Percentiles rank a stretch among this genome's conserved stretches.
Evolutionary conservation across 1,140 invertebrate genomes (phyloP).

Genomic region (Dreissena polymorpha): DNA sequence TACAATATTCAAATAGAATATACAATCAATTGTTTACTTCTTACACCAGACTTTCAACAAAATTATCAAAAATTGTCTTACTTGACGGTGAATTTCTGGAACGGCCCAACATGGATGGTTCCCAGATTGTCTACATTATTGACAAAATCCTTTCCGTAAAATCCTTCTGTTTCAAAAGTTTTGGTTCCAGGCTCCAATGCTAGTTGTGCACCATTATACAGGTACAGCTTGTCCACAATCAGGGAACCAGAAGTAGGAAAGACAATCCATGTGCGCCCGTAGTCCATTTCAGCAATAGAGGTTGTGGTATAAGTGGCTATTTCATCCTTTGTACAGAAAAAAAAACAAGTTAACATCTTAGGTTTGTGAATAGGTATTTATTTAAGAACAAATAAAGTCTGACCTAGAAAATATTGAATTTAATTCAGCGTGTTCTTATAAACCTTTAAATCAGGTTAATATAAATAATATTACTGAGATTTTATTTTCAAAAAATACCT

Average conservation of each 20-base stretch:
- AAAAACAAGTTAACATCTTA: neutral
- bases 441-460: too few relatives aligned
- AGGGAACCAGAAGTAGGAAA: conserved; percentile 48
- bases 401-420: too few relatives aligned
- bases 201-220: conserved; percentile 68
- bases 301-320: conserved; percentile 45
- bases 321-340: conserved; percentile 24
- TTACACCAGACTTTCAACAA: too few relatives aligned
- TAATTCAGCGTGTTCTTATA: too few relatives aligned
- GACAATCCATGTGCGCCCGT: conserved; percentile 67
- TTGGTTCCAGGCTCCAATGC: conserved; percentile 62
- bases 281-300: conserved; percentile 50
- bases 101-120: conserved; percentile 64
- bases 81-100: conserved; percentile 57
- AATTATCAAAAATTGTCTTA: neutral
- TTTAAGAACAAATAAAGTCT: too few relatives aligned
- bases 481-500: too few relatives aligned
- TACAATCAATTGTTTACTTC: too few relatives aligned
- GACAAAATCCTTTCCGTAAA: conserved; percentile 62
- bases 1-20: too few relatives aligned
- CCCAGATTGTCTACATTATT: conserved; percentile 55
- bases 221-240: conserved; percentile 62
- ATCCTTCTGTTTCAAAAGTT: conserved; percentile 43
- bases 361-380: too few relatives aligned
- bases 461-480: too few relatives aligned